Base-by-base conservation (phyloP, 2,888 invertebrate species). In the Pachydiplax longipennis region DNA sequence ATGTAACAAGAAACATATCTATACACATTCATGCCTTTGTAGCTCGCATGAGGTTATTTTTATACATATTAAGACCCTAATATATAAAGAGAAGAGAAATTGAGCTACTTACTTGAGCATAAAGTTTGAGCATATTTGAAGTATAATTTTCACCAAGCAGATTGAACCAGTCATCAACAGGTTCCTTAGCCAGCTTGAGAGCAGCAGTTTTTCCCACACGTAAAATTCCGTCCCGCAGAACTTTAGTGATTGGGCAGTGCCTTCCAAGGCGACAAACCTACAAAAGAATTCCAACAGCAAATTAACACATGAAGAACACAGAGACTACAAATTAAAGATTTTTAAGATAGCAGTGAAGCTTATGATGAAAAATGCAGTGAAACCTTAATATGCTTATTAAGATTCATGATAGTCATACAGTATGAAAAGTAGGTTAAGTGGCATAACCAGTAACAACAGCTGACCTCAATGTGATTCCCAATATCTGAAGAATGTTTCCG, bases 141-240 rank as follows among this genome's bases (percentile, higher is more conserved):
- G 97, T 95, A 91, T 97, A 96, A 91, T 97, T 97, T 92, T 97
- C 97, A 4, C 97, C 98, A 90, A 98, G 94, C 90, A 96, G 95
- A 92, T 96, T 97, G 93, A 98, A 97, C 99, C 99, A 99, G 81
- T 98, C 98, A 93, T 98, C 98, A 6, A 97, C 95, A 15, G 96
- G 96, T 91, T 96, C 95, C 91, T 95, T 95, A 13, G 96, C 95
- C 91, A 96, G 93, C 92, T 96, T 96, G 91, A 95, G 94, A 81
- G 95, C 95, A 0, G 96, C 95, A 10, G 94, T 95, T 93, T 96
- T 96, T 3, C 97, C 97, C 2, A 98, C 97, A 91, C 98, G 95
- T 91, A 99, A 95, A 92, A 99, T 96, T 8, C 99, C 99, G 93
- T 99, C 98, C 91, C 97, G 95, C 65, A 97, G 95, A 90, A 97